phyloP scores from a whole-genome alignment of 1,140 invertebrate genomes.

The Pseudomyrmex cubaensis region DNA sequence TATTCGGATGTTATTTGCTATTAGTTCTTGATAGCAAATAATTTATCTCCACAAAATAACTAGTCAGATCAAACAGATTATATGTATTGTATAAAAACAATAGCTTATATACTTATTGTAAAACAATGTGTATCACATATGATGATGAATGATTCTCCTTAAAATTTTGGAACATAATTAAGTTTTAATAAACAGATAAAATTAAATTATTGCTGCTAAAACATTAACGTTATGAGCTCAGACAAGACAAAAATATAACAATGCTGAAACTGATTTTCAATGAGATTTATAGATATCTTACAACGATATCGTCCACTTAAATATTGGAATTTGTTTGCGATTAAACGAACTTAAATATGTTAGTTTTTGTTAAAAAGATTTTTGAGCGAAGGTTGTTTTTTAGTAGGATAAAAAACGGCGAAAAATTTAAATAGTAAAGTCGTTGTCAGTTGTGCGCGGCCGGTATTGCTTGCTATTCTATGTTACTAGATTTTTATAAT shows the following conservation, averaged over 20 bases:
- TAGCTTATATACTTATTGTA: slow-evolving; percentile 36
- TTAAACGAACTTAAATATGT: slow-evolving; percentile 72
- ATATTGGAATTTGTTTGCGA: slow-evolving; percentile 64
- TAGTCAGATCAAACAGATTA: slow-evolving; percentile 68
- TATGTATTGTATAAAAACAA: slow-evolving; percentile 59
- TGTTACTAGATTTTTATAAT: slow-evolving; percentile 67
- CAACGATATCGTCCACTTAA: slow-evolving; percentile 56
- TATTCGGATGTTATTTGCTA: neutral
- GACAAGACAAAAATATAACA: slow-evolving; percentile 54
- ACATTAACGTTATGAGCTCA: slow-evolving; percentile 39
- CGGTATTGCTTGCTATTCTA: slow-evolving; percentile 80
- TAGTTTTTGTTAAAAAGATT: slow-evolving; percentile 74
- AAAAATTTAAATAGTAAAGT: slow-evolving; percentile 77
- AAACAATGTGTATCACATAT: slow-evolving; percentile 54
- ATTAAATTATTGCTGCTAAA: slow-evolving; percentile 66
- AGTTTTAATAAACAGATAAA: slow-evolving; percentile 49
- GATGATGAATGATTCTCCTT: slow-evolving; percentile 15
- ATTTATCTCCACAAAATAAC: slow-evolving; percentile 73
- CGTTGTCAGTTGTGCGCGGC: slow-evolving; percentile 81
- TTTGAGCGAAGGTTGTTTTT: slow-evolving; percentile 80
- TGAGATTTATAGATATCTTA: slow-evolving; percentile 56
- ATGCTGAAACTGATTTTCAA: slow-evolving; percentile 70
- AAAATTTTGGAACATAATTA: slow-evolving; percentile 6
- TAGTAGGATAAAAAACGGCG: slow-evolving; percentile 77
- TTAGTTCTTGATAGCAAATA: slow-evolving; percentile 71